Conservation (phyloP, 2,797 vertebrate species). For the Psittacula derbiana region DNA sequence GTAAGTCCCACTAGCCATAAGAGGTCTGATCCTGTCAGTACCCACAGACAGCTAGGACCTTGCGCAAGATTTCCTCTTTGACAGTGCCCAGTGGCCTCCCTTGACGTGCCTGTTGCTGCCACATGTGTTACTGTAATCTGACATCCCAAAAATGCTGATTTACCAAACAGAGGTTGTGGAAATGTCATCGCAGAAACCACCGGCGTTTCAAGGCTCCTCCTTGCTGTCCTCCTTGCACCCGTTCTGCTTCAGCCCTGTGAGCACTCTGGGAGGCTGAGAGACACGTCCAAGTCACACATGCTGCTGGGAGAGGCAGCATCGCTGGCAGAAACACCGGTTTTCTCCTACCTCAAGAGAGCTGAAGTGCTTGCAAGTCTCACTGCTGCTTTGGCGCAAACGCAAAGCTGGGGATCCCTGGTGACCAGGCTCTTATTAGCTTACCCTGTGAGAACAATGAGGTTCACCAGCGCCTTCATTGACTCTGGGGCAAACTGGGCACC, state of each 20-base stretch:
- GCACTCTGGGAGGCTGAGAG: not conserved
- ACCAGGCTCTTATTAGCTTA: not conserved
- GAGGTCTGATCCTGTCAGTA: not conserved
- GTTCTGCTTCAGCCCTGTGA: not conserved
- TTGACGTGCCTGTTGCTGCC: not conserved
- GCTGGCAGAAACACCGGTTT: not conserved
- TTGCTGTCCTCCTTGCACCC: not conserved
- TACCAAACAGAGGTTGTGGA: not conserved
- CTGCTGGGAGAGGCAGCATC: not conserved
- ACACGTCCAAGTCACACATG: accelerated
- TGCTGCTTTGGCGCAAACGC: not conserved
- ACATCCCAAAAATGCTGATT: slow-evolving; percentile 16
- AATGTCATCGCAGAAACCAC: not conserved
- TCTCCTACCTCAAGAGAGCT: slow-evolving; percentile 62
- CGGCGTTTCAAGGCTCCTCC: not conserved
- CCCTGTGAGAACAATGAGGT: not conserved
- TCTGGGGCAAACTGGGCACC: not conserved
- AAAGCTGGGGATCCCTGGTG: not conserved
- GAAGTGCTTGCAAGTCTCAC: slow-evolving; percentile 5
- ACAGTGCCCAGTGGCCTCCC: not conserved
- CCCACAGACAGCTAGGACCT: not conserved
- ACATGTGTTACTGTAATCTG: not conserved
- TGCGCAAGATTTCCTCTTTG: not conserved
- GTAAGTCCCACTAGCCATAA: not conserved
- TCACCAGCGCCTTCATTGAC: not conserved